Base-by-base conservation (phyloP, 2,113 vertebrate species). In the Edolisoma coerulescens region DNA sequence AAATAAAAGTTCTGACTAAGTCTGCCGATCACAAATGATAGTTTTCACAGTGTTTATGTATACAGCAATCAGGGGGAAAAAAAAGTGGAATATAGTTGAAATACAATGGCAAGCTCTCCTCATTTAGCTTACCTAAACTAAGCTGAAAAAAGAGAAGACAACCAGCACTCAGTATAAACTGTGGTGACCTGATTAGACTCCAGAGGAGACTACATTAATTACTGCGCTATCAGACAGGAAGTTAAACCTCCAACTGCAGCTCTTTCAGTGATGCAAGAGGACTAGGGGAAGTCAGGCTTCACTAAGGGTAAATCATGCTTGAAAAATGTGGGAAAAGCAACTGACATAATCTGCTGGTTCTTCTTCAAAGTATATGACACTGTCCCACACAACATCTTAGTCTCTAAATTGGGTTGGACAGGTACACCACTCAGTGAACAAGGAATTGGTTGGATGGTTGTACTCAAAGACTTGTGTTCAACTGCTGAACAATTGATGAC, bases 71-170 rank as follows among this genome's bases (percentile, higher is more conserved):
- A 6, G 13, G 22, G 78, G 26, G 35, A 81, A 37, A 16, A 30
- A 13, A 41, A 28, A 1, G 5, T 53, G 10, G 18, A 54, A 52
- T 13, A 12, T 10, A 23, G 7, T 7, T 74, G 9, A 70, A 93
- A 77, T 19, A 6, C 5, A 53, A n/a, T 2, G 19, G 2, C 17
- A 74, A 84, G 7, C 1, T 70, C 4, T 45, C 11, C 3, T 10
- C 18, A 67, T 83, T n/a, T 33, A 61, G 6, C 4, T 77, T 73
- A 76, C 4, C 11, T 73, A 71, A 93, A 45, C 21, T 28, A 42
- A 53, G 9, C 6, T 9, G 7, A 69, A 74, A 63, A 39, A 41
- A 53, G 26, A 27, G 9, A 77, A 75, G 54, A 3, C 11, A 74
- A 19, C 2, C 16, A 83, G 5, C 3, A 24, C 3, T 41, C 32